Base-by-base conservation (phyloP, 2,797 vertebrate genomes). In the Pangasius larnaudii region DNA sequence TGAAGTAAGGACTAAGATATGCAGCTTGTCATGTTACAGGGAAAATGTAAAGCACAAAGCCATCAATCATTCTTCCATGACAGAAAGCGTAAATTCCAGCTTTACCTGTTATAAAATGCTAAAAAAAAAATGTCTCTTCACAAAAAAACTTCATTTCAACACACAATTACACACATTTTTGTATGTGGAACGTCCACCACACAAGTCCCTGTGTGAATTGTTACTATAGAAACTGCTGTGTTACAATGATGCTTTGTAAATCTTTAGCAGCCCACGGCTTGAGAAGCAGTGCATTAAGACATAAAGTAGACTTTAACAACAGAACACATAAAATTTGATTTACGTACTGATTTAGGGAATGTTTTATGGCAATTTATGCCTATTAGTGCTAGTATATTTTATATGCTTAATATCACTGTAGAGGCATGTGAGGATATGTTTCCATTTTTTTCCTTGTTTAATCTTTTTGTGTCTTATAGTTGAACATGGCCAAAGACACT, bases 401-500 rank as follows among this genome's bases (percentile, higher is more conserved):
- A 39, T 27, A 42, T 39, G 33, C 19, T 78, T 77, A 53, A 53
- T 77, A 30, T 53, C 75, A 33, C 53, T 33, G 16, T 33, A 19
- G 51, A 53, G 16, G 49, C n/a, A 30, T 33, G 30, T 79, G 51
- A 39, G 5, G 33, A 81, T 22, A 33, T 53, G 13, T 53, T 51
- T 78, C 16, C 49, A 56, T 79, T 59, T 39, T 39, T 14, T 39
- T 42, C 0, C 13, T 2, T 49, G 42, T 72, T 72, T 72, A 42
- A 13, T 39, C 39, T n/a, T 39, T 22, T 46, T 84, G 19, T 90
- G 7, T 85, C 5, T 63, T 86, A 86, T 92, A 99, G 98, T 94
- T 99, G 91, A 99, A 99, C 93, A 98, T 98, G 95, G 98, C 97
- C 85, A 99, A 99, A 95, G 97, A 92, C 89, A 97, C 94, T 3